phyloP scores from a whole-genome alignment of 2,888 invertebrate genomes.

The Stomorhina lunata region DNA sequence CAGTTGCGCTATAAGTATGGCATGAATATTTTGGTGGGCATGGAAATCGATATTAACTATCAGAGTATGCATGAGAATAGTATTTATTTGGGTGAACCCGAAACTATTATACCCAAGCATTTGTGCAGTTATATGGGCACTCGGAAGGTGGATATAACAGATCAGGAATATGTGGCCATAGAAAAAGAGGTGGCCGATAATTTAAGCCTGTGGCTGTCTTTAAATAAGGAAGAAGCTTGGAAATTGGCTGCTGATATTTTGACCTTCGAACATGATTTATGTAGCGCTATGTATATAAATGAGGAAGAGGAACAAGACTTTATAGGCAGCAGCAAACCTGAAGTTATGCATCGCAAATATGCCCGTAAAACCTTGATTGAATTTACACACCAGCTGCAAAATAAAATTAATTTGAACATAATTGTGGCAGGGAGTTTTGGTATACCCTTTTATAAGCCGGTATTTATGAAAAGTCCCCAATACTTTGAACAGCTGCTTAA shows the following conservation, averaged over 20 bases:
- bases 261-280: slow-evolving; percentile 74
- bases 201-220: slow-evolving; percentile 73
- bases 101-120: slow-evolving; percentile 71
- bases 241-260: slow-evolving; percentile 73
- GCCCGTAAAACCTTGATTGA: slow-evolving; percentile 71
- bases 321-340: slow-evolving; percentile 48
- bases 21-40: slow-evolving; percentile 75
- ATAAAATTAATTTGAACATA: slow-evolving; percentile 71
- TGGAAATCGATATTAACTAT: slow-evolving; percentile 73
- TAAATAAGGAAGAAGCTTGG: slow-evolving; percentile 69
- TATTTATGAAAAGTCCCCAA: slow-evolving; percentile 73
- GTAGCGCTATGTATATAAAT: slow-evolving; percentile 68
- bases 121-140: slow-evolving; percentile 69
- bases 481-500: slow-evolving; percentile 73
- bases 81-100: slow-evolving; percentile 74
- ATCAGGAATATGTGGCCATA: slow-evolving; percentile 69
- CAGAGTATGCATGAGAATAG: slow-evolving; percentile 73
- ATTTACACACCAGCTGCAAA: slow-evolving; percentile 67
- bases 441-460: slow-evolving; percentile 70
- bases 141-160: slow-evolving; percentile 67
- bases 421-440: slow-evolving; percentile 72
- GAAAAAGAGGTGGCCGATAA: slow-evolving; percentile 71
- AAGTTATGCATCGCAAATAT: slow-evolving; percentile 69
- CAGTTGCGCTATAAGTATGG: slow-evolving; percentile 71
- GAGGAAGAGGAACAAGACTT: slow-evolving; percentile 46